Base-by-base conservation (phyloP, 2,113 vertebrate species). In the Cercocebus atys region DNA sequence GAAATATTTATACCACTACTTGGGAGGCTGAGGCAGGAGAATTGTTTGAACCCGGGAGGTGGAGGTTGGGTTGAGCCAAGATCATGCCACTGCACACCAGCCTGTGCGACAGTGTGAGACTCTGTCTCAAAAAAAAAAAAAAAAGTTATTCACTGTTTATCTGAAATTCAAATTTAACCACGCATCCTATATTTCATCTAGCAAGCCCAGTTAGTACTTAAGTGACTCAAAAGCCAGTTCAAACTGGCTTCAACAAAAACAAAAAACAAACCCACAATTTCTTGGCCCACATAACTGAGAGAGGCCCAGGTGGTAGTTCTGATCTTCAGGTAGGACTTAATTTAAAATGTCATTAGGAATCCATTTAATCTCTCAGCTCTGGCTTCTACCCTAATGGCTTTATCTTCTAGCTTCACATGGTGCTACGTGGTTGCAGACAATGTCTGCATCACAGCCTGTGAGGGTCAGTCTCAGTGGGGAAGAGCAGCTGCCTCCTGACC, bases 281-380 rank as follows among this genome's bases (percentile, higher is more conserved):
- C 68, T 86, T 76, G 38, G 30, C 76, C 25, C 75, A 76, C 13
- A 38, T 57, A 66, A 92, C 20, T 70, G 43, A 73, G 82, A 92
- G 87, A 92, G 87, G 40, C 40, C 38, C 96, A 90, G 64, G 93
- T 92, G 87, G 43, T 68, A 86, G 76, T 95, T 96, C 94, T 64
- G 35, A 57, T 35, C 61, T 97, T 97, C 64, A 95, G 81, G 47
- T 88, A 84, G 76, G 27, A 81, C 57, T 92, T 96, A 52, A 91
- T 96, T 89, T 91, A 95, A 81, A 52, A 78, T 93, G 80, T 78
- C 94, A 68, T 95, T 90, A 97, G 57, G 59, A 95, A 90, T 87
- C 38, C 27, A 79, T 70, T 96, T 85, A 90, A 55, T 93, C 30
- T 68, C 83, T 82, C 40, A 30, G 57, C 11, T 90, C 47, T 96